These are phyloP conservation scores for Pangasius mekongensis DNA, from an alignment of 2,797 vertebrate genomes.

Conservation along the genomic window DNA sequence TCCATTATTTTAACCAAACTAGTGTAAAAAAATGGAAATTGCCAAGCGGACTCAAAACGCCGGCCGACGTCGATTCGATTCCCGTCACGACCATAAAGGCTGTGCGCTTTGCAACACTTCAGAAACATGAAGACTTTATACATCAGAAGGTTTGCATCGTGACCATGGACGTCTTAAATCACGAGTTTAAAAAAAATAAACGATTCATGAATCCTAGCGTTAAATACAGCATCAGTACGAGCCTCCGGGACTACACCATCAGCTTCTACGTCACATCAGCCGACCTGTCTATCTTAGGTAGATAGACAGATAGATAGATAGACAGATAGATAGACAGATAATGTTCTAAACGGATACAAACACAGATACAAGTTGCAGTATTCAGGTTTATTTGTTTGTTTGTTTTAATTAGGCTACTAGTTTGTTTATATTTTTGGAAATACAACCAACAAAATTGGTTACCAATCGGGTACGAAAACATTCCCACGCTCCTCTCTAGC, in stretches of 20 bases:
- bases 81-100: background rate
- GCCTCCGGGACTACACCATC: background rate
- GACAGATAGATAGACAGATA: background rate
- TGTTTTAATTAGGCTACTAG: background rate
- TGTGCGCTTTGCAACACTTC: background rate
- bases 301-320: background rate
- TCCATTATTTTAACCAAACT: background rate
- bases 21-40: background rate
- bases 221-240: background rate
- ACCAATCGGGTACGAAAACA: background rate
- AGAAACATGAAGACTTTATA: background rate
- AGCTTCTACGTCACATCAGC: background rate
- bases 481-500: background rate
- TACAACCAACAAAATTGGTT: background rate
- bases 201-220: background rate
- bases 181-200: too few species aligned
- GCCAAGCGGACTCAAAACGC: background rate
- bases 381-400: background rate
- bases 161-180: background rate
- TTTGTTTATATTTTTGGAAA: background rate
- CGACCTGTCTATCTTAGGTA: background rate
- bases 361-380: background rate
- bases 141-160: background rate
- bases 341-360: background rate
- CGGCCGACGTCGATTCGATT: background rate